Percentiles rank a stretch among this genome's conserved stretches.
These are phyloP conservation scores for Chlorops oryzae DNA, from an alignment of 1,140 invertebrate species.

Conservation along the genomic window DNA sequence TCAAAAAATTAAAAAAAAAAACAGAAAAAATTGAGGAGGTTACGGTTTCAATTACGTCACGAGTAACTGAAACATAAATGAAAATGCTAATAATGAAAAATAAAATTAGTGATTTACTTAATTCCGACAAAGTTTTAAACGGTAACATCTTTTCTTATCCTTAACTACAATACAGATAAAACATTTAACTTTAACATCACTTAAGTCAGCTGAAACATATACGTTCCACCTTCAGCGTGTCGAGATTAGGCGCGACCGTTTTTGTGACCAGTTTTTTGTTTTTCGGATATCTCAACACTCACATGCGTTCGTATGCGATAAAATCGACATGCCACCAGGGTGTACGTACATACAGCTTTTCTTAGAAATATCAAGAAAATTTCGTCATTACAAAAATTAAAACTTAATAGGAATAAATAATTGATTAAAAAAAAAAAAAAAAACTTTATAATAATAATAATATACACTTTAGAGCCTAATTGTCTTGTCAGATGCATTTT, in stretches of 20 bases:
- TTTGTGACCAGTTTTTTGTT: too few relatives aligned
- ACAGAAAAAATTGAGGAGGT: too few relatives aligned
- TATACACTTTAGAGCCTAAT: constrained; percentile 26
- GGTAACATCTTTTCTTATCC: too few relatives aligned
- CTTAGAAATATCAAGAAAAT: background rate
- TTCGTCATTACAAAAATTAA: background rate
- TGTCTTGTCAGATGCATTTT: constrained; percentile 8
- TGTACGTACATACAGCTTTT: background rate
- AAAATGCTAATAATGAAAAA: background rate
- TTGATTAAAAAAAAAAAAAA: constrained; percentile 38
- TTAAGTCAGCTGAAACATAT: too few relatives aligned
- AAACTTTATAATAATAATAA: constrained; percentile 42
- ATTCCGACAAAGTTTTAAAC: too few relatives aligned
- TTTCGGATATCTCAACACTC: constrained; percentile 11
- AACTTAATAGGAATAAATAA: too few relatives aligned
- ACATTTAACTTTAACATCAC: too few relatives aligned
- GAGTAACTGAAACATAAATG: background rate
- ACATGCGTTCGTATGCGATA: constrained; percentile 1
- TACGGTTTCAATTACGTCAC: too few relatives aligned
- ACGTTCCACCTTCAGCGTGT: too few relatives aligned
- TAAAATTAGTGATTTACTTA: background rate
- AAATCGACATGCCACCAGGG: background rate
- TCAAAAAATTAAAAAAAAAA: too few relatives aligned
- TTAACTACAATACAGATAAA: too few relatives aligned
- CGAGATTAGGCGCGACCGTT: too few relatives aligned